Evolutionary conservation across 1,140 invertebrate genomes (phyloP).

Genomic region (Drosophila pectinifera): DNA sequence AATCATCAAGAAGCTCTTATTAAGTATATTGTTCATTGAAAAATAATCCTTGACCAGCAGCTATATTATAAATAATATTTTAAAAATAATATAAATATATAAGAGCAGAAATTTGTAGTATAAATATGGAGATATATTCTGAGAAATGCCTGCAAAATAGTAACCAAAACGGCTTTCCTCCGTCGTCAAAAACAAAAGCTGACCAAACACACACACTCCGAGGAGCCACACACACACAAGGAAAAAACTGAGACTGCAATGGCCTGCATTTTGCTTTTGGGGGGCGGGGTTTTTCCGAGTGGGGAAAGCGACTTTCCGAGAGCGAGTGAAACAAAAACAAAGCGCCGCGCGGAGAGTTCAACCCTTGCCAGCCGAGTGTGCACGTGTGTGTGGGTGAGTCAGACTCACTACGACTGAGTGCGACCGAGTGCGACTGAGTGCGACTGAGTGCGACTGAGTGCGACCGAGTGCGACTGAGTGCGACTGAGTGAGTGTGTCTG

Average conservation of each 20-base stretch:
- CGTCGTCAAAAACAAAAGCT: constrained; percentile 38
- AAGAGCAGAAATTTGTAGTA: too few relatives aligned
- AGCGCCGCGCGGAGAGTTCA: constrained; percentile 27
- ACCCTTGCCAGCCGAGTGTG: constrained; percentile 20
- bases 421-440: constrained; percentile 3
- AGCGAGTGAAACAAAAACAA: constrained; percentile 19
- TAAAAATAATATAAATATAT: too few relatives aligned
- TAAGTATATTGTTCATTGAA: too few relatives aligned
- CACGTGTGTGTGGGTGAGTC: constrained; percentile 6
- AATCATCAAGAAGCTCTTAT: too few relatives aligned
- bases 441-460: constrained; percentile 10
- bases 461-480: constrained; percentile 1
- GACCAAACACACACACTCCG: constrained; percentile 37
- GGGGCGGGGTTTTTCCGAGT: constrained; percentile 41
- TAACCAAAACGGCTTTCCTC: constrained; percentile 12
- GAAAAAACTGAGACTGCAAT: constrained; percentile 27
- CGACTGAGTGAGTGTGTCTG: constrained; percentile 1
- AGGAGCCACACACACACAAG: not conserved
- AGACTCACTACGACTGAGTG: constrained; percentile 1
- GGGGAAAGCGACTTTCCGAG: constrained; percentile 20
- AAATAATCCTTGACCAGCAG: too few relatives aligned
- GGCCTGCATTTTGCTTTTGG: constrained; percentile 32
- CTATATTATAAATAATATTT: too few relatives aligned
- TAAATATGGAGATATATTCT: not conserved
- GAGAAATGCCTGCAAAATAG: not conserved